Conservation (phyloP, 2,797 vertebrate species). For the Botia kubotai region DNA sequence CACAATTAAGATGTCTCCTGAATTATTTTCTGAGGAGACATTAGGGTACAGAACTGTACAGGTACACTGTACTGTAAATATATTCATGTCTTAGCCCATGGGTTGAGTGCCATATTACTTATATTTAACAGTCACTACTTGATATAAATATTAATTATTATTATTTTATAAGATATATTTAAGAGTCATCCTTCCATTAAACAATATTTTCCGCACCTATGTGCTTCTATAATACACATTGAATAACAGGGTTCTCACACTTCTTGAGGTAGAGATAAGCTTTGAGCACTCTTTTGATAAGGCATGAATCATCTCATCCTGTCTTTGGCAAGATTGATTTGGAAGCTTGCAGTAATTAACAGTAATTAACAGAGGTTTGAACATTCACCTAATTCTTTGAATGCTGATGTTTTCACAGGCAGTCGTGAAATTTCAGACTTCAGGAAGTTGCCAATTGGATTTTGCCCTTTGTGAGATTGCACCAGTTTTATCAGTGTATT, state of each 20-base stretch:
- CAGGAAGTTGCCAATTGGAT: not conserved
- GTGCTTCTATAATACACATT: not conserved
- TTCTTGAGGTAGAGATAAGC: not conserved
- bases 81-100: too few relatives aligned
- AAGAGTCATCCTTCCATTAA: too few relatives aligned
- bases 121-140: not conserved
- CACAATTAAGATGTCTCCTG: not conserved
- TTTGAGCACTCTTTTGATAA: conserved; percentile 4
- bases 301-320: conserved; percentile 10
- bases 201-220: not conserved
- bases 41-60: not conserved
- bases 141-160: too few relatives aligned
- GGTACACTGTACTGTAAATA: too few relatives aligned
- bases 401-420: conserved; percentile 6
- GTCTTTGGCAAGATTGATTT: conserved; percentile 1
- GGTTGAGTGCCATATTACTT: not conserved
- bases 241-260: conserved; percentile 33
- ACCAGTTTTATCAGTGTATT: not conserved
- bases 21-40: not conserved
- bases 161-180: too few relatives aligned
- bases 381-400: conserved; percentile 14
- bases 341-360: not conserved
- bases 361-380: conserved; percentile 1
- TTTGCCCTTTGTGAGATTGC: conserved; percentile 2
- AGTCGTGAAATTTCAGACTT: not conserved